These are phyloP conservation scores for Cryptosula pallasiana DNA, from an alignment of 2,888 invertebrate species.

Conservation along the genomic window DNA sequence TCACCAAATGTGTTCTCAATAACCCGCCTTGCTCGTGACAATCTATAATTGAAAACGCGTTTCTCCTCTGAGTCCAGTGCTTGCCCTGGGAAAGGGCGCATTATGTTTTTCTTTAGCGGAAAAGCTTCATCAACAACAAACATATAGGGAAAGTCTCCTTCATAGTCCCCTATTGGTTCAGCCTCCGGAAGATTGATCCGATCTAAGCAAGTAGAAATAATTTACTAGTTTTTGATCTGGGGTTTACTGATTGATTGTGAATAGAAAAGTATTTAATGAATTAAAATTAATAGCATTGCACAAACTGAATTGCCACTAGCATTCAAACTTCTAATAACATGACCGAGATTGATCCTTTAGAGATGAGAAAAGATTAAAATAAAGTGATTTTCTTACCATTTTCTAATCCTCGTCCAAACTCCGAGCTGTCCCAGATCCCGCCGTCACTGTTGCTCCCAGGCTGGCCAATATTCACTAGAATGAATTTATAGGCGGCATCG, in stretches of 20 bases:
- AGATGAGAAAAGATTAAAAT: too few species aligned
- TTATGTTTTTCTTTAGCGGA: neutral
- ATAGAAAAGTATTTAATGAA: too few species aligned
- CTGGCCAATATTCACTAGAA: neutral
- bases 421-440: neutral
- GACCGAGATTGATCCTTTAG: too few species aligned
- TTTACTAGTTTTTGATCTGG: too few species aligned
- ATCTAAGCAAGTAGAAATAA: too few species aligned
- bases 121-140: neutral
- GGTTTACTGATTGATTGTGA: too few species aligned
- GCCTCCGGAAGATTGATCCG: neutral
- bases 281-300: too few species aligned
- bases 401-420: neutral
- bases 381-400: conserved; percentile 15
- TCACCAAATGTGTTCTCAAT: neutral
- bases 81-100: neutral
- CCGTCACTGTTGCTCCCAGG: neutral
- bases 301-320: too few species aligned
- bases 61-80: neutral
- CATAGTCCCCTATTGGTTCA: neutral
- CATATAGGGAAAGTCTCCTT: neutral
- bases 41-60: neutral
- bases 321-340: too few species aligned
- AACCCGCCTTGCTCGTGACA: neutral
- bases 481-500: conserved; percentile 7